Evolutionary conservation across 2,113 vertebrate species (phyloP).

Genomic region (Dipodomys ordii): DNA sequence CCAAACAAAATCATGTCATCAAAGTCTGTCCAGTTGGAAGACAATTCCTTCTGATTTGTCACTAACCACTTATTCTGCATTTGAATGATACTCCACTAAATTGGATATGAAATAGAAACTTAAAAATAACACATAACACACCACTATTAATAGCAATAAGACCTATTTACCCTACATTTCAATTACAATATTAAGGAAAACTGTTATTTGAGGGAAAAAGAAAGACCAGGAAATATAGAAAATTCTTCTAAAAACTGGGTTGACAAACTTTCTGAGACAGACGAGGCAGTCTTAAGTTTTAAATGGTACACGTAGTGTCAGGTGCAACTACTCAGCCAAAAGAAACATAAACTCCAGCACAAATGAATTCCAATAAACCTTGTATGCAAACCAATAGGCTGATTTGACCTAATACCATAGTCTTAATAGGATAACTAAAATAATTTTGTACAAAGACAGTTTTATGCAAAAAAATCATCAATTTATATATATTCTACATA

Average conservation of each 20-base stretch:
- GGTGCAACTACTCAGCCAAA: background rate
- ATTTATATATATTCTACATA: background rate
- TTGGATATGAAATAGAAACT: background rate
- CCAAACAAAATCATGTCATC: constrained; percentile 16
- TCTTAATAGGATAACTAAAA: constrained; percentile 6
- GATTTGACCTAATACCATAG: background rate
- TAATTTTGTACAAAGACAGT: constrained; percentile 22
- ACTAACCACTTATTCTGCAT: constrained; percentile 47
- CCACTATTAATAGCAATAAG: background rate
- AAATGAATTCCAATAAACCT: background rate
- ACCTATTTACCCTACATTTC: background rate
- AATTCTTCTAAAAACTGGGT: background rate
- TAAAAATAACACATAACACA: constrained; percentile 43
- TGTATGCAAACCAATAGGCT: constrained; percentile 8
- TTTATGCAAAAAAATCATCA: background rate
- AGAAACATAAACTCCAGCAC: background rate
- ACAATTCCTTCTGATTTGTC: constrained; percentile 31
- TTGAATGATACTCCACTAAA: background rate
- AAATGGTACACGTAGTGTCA: background rate
- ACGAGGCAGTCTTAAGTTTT: background rate
- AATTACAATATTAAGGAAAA: too few species aligned
- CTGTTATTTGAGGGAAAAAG: background rate
- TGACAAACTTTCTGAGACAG: constrained; percentile 9
- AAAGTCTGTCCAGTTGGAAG: background rate
- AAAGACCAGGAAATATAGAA: background rate